These are phyloP conservation scores for Sciurus vulgaris DNA, from an alignment of 2,797 vertebrate species.

Conservation along the genomic window DNA sequence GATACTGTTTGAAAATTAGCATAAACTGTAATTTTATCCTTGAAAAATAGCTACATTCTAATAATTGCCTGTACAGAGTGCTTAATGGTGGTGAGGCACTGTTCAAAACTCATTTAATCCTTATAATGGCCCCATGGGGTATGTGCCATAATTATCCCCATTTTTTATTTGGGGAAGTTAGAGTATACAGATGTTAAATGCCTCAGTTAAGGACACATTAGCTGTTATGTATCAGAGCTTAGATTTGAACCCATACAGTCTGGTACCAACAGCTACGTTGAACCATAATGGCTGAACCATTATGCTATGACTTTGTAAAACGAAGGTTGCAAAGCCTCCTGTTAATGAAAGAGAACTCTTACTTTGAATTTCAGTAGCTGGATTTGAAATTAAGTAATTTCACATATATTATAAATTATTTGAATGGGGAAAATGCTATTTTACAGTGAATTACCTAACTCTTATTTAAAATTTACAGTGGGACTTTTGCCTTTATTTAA, in stretches of 20 bases:
- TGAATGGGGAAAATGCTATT: not conserved
- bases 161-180: not conserved
- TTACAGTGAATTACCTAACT: not conserved
- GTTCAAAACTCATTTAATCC: not conserved
- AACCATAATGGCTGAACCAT: not conserved
- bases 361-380: not conserved
- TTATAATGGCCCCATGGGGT: not conserved
- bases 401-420: not conserved
- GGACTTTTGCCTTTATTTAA: not conserved
- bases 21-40: not conserved
- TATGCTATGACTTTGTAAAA: not conserved
- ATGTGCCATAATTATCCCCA: not conserved
- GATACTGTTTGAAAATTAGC: not conserved
- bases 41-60: not conserved
- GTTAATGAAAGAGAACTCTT: not conserved
- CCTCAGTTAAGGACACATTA: not conserved
- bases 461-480: not conserved
- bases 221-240: not conserved
- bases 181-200: not conserved
- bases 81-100: not conserved
- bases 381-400: not conserved
- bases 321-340: not conserved
- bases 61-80: not conserved
- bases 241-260: not conserved
- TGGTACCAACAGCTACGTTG: not conserved